Evolutionary conservation across 2,113 vertebrate genomes (phyloP).

Genomic region (Hyperoodon ampullatus): DNA sequence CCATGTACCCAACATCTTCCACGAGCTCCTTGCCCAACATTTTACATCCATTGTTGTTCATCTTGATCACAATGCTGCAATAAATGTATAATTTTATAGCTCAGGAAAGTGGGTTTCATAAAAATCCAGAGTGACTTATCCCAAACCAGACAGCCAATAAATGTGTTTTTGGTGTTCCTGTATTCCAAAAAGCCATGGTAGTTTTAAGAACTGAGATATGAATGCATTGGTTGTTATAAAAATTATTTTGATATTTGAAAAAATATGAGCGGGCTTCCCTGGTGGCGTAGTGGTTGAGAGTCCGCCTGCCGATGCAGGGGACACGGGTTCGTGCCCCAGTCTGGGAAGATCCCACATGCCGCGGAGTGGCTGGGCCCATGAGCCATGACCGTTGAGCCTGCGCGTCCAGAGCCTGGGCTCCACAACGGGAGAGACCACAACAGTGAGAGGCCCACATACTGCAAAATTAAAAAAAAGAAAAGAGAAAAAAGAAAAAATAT

Average conservation of each 20-base stretch:
- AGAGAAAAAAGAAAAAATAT: neutral
- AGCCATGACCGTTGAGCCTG: too few species aligned
- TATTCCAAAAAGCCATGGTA: neutral
- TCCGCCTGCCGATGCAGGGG: too few species aligned
- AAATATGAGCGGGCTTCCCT: neutral
- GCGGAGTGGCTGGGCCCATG: too few species aligned
- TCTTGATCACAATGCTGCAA: neutral
- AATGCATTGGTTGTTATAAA: neutral
- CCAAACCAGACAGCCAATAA: neutral
- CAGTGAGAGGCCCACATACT: too few species aligned
- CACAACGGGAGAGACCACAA: too few species aligned
- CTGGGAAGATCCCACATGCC: too few species aligned
- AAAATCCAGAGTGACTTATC: neutral
- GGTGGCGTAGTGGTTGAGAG: too few species aligned
- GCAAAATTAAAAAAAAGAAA: too few species aligned
- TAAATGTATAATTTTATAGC: neutral
- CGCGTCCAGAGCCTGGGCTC: too few species aligned
- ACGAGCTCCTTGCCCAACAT: neutral
- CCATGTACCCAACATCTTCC: rapidly evolving
- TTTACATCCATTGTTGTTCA: neutral
- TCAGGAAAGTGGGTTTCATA: neutral
- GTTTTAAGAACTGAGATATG: neutral
- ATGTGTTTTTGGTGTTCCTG: neutral
- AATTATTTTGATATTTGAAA: neutral
- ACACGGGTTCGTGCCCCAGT: too few species aligned